Conservation (phyloP, 2,113 vertebrate species). For the Dicentrarchus labrax region DNA sequence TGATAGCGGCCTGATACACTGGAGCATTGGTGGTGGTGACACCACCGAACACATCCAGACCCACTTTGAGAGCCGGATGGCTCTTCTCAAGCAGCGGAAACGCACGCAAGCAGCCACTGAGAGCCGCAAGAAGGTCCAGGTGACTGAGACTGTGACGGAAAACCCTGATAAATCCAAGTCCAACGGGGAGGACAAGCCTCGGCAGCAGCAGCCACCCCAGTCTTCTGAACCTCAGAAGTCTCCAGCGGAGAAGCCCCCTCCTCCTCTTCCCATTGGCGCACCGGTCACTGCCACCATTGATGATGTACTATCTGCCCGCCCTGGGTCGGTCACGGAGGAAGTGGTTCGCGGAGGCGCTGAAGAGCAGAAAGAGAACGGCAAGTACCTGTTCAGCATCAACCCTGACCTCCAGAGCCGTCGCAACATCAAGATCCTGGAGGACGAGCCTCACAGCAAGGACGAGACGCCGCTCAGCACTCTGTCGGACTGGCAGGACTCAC, state of each 20-base stretch:
- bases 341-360: slow-evolving; percentile 82
- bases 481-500: slow-evolving; percentile 96
- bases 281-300: slow-evolving; percentile 91
- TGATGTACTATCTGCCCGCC: slow-evolving; percentile 90
- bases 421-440: slow-evolving; percentile 94
- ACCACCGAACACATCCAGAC: slow-evolving; percentile 99
- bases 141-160: slow-evolving; percentile 74
- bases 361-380: slow-evolving; percentile 86
- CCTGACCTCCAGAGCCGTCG: slow-evolving; percentile 88
- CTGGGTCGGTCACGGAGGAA: slow-evolving; percentile 88
- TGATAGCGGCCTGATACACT: slow-evolving; percentile 95
- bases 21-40: slow-evolving; percentile 97
- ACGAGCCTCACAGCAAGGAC: slow-evolving; percentile 98
- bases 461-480: slow-evolving; percentile 96
- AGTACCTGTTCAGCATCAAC: slow-evolving; percentile 90
- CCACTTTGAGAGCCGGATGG: slow-evolving; percentile 94
- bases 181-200: slow-evolving; percentile 61
- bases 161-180: slow-evolving; percentile 77
- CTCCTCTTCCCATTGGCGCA: slow-evolving; percentile 64
- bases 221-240: slow-evolving; percentile 55
- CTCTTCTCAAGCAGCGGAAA: slow-evolving; percentile 87
- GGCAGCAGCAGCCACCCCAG: slow-evolving; percentile 43
- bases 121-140: slow-evolving; percentile 82
- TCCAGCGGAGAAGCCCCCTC: slow-evolving; percentile 31
- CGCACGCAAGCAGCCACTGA: slow-evolving; percentile 68